These are phyloP conservation scores for Cephalopholis sonnerati DNA, from an alignment of 2,113 vertebrate species.

Conservation along the genomic window DNA sequence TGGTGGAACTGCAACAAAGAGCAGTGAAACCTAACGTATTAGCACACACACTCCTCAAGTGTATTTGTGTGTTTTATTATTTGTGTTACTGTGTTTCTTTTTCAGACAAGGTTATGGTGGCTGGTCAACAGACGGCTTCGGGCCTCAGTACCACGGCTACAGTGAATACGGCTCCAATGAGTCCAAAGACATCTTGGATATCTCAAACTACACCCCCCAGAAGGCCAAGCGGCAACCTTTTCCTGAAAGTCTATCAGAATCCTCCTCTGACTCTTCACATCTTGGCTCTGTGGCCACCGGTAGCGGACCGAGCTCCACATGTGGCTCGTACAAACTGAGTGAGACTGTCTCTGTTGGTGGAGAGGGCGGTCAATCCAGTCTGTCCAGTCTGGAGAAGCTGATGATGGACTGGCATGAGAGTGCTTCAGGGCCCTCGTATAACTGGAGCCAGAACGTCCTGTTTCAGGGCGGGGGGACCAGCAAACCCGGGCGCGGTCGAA, in stretches of 20 bases:
- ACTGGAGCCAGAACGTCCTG: constrained; percentile 98
- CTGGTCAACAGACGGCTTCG: constrained; percentile 92
- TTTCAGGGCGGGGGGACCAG: constrained; percentile 91
- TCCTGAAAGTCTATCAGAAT: constrained; percentile 94
- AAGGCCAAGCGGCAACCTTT: constrained; percentile 95
- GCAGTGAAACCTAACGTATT: background rate
- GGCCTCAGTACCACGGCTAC: constrained; percentile 90
- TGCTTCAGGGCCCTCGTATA: constrained; percentile 93
- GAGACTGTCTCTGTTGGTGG: constrained; percentile 85
- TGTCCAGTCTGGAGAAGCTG: constrained; percentile 97
- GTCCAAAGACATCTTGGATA: constrained; percentile 98
- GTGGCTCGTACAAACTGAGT: constrained; percentile 86
- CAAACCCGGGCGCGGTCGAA: constrained; percentile 93
- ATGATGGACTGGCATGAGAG: constrained; percentile 99
- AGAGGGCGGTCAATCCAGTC: constrained; percentile 92
- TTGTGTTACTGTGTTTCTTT: constrained; percentile 19
- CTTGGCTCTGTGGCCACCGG: constrained; percentile 84
- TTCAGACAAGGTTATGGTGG: constrained; percentile 87
- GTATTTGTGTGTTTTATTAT: constrained; percentile 28
- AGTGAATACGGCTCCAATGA: constrained; percentile 94
- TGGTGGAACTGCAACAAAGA: background rate
- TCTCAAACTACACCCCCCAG: constrained; percentile 99
- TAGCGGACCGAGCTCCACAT: constrained; percentile 69
- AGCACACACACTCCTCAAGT: constrained; percentile 1
- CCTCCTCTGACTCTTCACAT: constrained; percentile 97